These are phyloP conservation scores for Dicerorhinus sumatrensis DNA, from an alignment of 2,113 vertebrate species.

Conservation along the genomic window DNA sequence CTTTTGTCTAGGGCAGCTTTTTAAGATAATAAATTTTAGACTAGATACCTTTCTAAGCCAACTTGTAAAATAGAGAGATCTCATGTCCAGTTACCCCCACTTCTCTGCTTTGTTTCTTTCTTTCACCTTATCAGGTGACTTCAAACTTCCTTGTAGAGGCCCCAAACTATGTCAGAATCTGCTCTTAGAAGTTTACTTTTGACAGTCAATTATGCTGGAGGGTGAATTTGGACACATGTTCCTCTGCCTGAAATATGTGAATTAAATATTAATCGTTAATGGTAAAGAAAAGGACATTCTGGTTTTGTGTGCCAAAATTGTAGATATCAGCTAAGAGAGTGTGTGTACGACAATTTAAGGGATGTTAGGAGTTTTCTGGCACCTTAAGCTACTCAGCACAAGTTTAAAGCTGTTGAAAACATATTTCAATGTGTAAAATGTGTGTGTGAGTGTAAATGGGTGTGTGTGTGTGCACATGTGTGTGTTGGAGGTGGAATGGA, in stretches of 20 bases:
- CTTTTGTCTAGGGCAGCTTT: neutral
- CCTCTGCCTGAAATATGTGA: neutral
- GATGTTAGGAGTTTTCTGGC: neutral
- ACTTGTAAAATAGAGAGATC: neutral
- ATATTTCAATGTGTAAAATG: neutral
- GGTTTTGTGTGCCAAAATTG: neutral
- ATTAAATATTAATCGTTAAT: neutral
- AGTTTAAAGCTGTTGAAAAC: neutral
- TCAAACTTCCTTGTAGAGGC: neutral
- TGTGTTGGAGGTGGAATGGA: neutral
- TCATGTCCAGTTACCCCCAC: neutral
- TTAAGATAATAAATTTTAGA: slow-evolving; percentile 8
- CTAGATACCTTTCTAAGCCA: neutral
- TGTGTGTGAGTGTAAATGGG: neutral
- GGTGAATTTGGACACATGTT: neutral
- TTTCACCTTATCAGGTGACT: neutral
- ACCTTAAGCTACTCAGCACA: neutral
- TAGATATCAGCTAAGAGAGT: neutral
- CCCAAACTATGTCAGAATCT: neutral
- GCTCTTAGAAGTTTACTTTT: neutral
- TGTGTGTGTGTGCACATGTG: neutral
- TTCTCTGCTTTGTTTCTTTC: neutral
- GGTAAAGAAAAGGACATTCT: neutral
- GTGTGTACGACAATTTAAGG: neutral
- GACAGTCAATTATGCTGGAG: neutral